These are phyloP conservation scores for Poecilia picta DNA, from an alignment of 2,797 vertebrate genomes.

Conservation along the genomic window DNA sequence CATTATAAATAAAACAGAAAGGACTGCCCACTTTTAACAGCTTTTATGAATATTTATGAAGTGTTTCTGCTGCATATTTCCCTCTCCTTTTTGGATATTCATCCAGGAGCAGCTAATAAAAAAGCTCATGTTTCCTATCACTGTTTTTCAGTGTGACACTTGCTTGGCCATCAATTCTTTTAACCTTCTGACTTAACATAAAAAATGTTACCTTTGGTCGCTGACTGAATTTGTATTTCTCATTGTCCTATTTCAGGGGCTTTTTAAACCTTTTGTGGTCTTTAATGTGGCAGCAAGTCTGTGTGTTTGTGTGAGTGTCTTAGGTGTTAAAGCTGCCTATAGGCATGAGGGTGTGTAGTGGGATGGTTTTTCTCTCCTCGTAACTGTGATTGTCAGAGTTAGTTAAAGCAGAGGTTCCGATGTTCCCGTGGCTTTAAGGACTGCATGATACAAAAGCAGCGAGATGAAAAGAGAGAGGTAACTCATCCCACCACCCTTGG, in stretches of 20 bases:
- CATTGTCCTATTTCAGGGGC: conserved; percentile 14
- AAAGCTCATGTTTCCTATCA: conserved; percentile 28
- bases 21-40: conserved; percentile 79
- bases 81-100: conserved; percentile 59
- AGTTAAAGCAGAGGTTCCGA: conserved; percentile 59
- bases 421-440: conserved; percentile 54
- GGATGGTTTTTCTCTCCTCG: conserved; percentile 32
- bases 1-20: conserved; percentile 79
- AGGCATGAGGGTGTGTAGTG: conserved; percentile 39
- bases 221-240: conserved; percentile 45
- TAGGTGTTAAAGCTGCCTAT: conserved; percentile 45
- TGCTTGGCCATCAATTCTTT: conserved; percentile 30
- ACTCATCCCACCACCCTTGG: conserved; percentile 56
- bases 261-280: conserved; percentile 35
- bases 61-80: conserved; percentile 63
- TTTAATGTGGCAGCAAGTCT: conserved; percentile 28
- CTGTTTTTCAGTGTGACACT: conserved; percentile 27
- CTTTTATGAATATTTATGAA: conserved; percentile 80
- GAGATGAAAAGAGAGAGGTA: conserved; percentile 60
- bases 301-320: conserved; percentile 38
- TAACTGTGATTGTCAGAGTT: conserved; percentile 63
- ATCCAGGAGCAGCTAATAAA: conserved; percentile 51
- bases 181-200: conserved; percentile 33
- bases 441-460: conserved; percentile 28
- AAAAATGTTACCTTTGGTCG: conserved; percentile 41